A percentile compares a stretch with the other conserved stretches of the same genome.
These are phyloP conservation scores for Ylistrum balloti DNA, from an alignment of 1,140 invertebrate genomes.

Conservation along the genomic window DNA sequence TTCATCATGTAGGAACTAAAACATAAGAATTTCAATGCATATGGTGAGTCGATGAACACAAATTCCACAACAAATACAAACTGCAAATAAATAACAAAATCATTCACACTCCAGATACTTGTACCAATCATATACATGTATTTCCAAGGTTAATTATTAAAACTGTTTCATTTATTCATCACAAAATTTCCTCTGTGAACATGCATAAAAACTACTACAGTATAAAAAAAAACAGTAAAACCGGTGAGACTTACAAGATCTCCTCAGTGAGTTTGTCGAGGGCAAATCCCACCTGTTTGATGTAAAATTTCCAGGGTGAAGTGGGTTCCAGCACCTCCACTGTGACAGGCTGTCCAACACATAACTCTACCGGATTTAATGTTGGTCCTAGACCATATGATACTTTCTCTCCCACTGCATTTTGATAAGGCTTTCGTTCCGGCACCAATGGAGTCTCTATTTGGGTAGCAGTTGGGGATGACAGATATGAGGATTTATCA, in stretches of 20 bases:
- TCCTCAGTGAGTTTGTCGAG: constrained; percentile 44
- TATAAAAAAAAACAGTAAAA: no score
- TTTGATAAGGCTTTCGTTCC: neutral
- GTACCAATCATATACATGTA: no score
- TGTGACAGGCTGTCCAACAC: constrained; percentile 25
- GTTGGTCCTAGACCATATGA: constrained; percentile 12
- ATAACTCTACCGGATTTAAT: neutral
- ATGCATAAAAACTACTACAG: no score
- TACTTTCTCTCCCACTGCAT: neutral
- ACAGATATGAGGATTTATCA: neutral
- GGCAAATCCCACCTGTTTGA: constrained; percentile 42
- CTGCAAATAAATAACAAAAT: no score
- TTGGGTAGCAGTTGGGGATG: neutral
- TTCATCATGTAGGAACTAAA: constrained; percentile 44
- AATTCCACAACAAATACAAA: no score
- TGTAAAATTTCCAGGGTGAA: constrained; percentile 62
- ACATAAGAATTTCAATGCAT: neutral
- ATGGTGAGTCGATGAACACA: no score
- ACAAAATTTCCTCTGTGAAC: no score
- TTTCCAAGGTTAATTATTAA: no score
- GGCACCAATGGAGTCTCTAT: neutral
- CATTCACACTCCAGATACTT: no score
- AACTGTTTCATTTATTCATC: no score
- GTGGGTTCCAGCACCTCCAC: constrained; percentile 57
- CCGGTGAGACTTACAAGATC: constrained; percentile 46